These are phyloP conservation scores for Ophioderma brevispina DNA, from an alignment of 35 echinoderm and acorn worm species.

Conservation along the genomic window DNA sequence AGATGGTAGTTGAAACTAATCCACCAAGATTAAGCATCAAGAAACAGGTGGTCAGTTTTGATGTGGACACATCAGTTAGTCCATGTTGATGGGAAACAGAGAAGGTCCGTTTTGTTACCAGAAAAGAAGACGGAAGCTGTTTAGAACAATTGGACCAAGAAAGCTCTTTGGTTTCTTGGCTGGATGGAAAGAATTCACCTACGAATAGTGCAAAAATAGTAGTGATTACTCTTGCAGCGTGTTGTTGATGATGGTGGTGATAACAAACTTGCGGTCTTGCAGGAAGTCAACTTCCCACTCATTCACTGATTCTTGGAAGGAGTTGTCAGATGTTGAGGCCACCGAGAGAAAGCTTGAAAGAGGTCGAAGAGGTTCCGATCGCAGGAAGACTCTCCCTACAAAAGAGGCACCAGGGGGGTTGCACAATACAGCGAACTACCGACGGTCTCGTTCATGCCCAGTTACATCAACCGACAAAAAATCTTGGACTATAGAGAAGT, in stretches of 20 bases:
- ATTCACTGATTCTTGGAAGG: not conserved
- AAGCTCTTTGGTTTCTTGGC: not conserved
- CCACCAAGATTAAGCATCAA: not conserved
- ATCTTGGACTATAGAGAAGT: not conserved
- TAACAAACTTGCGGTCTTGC: not conserved
- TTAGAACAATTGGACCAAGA: not conserved
- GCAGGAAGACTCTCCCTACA: not conserved
- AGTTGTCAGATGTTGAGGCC: not conserved
- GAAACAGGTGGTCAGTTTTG: conserved; percentile 9
- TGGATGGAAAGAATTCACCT: not conserved
- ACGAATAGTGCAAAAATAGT: not conserved
- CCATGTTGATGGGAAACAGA: not conserved
- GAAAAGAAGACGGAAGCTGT: not conserved
- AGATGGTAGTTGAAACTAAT: not conserved
- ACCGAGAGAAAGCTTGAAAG: not conserved
- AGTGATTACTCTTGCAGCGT: not conserved
- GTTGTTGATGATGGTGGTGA: not conserved
- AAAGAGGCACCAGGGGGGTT: not conserved
- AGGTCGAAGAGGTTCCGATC: not conserved
- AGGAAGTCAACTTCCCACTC: not conserved
- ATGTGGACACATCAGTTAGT: not conserved
- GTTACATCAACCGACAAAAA: not conserved
- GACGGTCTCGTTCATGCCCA: not conserved
- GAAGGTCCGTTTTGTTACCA: not conserved
- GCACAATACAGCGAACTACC: not conserved